phyloP scores from a whole-genome alignment of 2,113 vertebrate genomes.

The Tautogolabrus adspersus region DNA sequence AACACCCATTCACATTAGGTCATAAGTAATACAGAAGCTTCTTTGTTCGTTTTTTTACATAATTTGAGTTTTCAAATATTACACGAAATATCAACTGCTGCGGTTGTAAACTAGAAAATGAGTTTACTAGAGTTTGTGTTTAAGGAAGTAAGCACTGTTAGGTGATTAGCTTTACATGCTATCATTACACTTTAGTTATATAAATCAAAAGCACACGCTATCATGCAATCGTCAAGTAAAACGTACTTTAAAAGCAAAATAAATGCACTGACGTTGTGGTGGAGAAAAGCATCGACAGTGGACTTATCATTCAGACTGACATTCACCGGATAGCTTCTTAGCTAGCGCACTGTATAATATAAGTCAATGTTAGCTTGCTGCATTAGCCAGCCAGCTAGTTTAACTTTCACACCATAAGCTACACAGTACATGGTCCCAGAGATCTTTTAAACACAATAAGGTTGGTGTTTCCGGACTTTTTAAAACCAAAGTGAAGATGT shows the following conservation, averaged over 20 bases:
- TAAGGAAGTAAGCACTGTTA: not conserved
- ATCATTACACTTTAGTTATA: too few species aligned
- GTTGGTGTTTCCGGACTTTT: fast-evolving
- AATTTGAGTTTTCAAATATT: too few species aligned
- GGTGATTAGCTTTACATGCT: not conserved
- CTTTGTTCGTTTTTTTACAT: too few species aligned
- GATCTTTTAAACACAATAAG: fast-evolving
- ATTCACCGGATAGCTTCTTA: not conserved
- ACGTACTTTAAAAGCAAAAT: not conserved
- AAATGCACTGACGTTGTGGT: fast-evolving
- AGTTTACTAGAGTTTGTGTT: not conserved
- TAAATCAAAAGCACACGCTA: too few species aligned
- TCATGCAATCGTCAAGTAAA: fast-evolving
- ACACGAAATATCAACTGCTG: too few species aligned
- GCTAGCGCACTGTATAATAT: conserved; percentile 3
- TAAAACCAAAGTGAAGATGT: fast-evolving
- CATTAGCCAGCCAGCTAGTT: conserved; percentile 23
- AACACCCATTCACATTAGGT: too few species aligned
- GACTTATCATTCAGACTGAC: conserved; percentile 21
- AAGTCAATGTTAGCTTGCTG: conserved; percentile 30
- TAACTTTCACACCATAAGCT: not conserved
- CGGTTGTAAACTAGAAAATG: not conserved
- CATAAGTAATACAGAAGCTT: too few species aligned
- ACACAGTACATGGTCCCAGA: not conserved
- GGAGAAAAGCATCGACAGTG: fast-evolving